Evolutionary conservation across 2,888 invertebrate genomes (phyloP).

Genomic region (Volucella bombylans): DNA sequence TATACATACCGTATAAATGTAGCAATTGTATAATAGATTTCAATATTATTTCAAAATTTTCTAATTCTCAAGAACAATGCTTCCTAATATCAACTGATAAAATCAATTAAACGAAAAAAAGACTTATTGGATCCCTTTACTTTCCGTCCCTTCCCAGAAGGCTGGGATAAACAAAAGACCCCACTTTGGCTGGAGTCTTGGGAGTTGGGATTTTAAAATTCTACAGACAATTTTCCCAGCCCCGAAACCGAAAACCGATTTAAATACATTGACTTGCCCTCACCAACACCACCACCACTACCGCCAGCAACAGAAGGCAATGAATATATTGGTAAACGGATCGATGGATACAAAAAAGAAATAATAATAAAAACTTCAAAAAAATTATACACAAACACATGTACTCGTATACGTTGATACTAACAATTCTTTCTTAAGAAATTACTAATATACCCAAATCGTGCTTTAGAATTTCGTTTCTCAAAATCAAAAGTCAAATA

Average conservation of each 20-base stretch:
- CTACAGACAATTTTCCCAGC: constrained; percentile 25
- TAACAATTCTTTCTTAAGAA: constrained; percentile 64
- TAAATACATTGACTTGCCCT: constrained; percentile 58
- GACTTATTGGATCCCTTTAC: not conserved
- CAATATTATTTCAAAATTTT: constrained; percentile 2
- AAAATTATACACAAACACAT: not conserved
- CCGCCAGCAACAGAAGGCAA: not conserved
- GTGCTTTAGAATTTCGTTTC: constrained; percentile 65
- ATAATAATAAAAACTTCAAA: not conserved
- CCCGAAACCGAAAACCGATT: constrained; percentile 49
- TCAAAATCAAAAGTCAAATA: constrained; percentile 50
- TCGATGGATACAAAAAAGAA: constrained; percentile 37
- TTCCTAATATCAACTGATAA: constrained; percentile 12
- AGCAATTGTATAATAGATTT: not conserved
- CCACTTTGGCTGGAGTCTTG: constrained; percentile 11
- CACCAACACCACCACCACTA: constrained; percentile 1
- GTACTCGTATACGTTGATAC: constrained; percentile 22
- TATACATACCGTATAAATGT: not conserved
- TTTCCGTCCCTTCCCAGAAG: not conserved
- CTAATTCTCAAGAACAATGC: constrained; percentile 20
- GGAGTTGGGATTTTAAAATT: constrained; percentile 46
- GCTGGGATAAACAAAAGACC: not conserved
- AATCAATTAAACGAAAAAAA: constrained; percentile 32
- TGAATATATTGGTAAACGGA: constrained; percentile 56
- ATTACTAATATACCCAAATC: constrained; percentile 65